Evolutionary conservation across 2,888 invertebrate species (phyloP).

Genomic region (Zeuzera pyrina): DNA sequence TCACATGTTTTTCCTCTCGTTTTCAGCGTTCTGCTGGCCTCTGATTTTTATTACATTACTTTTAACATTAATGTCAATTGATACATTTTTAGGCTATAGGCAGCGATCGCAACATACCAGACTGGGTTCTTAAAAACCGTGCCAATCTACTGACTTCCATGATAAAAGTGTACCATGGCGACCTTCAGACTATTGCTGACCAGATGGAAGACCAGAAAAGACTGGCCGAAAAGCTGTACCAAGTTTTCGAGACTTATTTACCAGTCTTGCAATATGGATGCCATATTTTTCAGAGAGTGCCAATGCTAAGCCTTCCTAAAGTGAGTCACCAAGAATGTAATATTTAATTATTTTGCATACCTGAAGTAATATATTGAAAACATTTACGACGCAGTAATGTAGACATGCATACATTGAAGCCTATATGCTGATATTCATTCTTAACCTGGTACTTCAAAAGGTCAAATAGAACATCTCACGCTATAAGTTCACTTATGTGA

Average conservation of each 20-base stretch:
- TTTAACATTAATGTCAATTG: too few species aligned
- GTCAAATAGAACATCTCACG: too few species aligned
- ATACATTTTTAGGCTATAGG: slow-evolving; percentile 80
- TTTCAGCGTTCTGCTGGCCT: too few species aligned
- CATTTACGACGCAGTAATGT: too few species aligned
- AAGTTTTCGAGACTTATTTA: slow-evolving; percentile 91
- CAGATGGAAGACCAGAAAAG: slow-evolving; percentile 69
- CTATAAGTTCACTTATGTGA: too few species aligned
- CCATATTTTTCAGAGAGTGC: slow-evolving; percentile 87
- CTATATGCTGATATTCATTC: too few species aligned
- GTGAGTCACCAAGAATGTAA: slow-evolving; percentile 51
- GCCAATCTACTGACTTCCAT: slow-evolving; percentile 83
- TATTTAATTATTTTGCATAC: slow-evolving; percentile 21
- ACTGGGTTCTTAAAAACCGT: slow-evolving; percentile 85
- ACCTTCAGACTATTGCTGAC: slow-evolving; percentile 80
- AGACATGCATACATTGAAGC: too few species aligned
- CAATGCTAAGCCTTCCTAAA: slow-evolving; percentile 86
- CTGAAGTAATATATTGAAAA: too few species aligned
- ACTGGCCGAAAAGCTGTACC: slow-evolving; percentile 80
- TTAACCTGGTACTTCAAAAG: too few species aligned
- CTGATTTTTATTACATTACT: too few species aligned
- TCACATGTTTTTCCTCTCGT: too few species aligned
- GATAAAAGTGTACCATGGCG: slow-evolving; percentile 88
- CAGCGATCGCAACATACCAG: slow-evolving; percentile 88
- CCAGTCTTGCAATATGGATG: slow-evolving; percentile 88